phyloP scores from a whole-genome alignment of 2,113 vertebrate species.

The Beaufortia kweichowensis region DNA sequence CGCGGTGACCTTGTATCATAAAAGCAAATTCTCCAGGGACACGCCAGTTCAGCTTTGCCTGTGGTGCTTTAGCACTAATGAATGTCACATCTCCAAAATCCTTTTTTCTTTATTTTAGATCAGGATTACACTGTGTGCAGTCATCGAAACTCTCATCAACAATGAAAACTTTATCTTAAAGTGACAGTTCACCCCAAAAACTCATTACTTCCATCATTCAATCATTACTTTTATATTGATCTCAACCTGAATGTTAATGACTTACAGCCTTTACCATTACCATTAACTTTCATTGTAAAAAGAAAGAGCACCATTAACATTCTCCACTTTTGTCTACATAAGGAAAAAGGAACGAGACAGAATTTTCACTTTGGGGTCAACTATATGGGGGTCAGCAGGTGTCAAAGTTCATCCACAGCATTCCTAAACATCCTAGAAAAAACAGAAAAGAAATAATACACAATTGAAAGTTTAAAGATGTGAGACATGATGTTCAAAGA shows the following conservation, averaged over 20 bases:
- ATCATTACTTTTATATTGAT: too few relatives aligned
- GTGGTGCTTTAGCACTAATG: constrained; percentile 38
- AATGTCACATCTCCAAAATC: constrained; percentile 18
- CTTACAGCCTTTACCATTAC: too few relatives aligned
- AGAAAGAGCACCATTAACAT: too few relatives aligned
- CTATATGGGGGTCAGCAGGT: too few relatives aligned
- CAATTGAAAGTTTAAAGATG: constrained; percentile 4
- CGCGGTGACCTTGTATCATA: constrained; percentile 39
- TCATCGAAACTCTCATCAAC: constrained; percentile 15
- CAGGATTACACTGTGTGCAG: constrained; percentile 11
- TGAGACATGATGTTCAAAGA: neutral
- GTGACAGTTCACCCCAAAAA: too few relatives aligned
- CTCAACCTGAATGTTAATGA: too few relatives aligned
- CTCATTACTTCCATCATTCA: too few relatives aligned
- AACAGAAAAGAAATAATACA: neutral
- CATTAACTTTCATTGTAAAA: too few relatives aligned
- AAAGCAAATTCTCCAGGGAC: constrained; percentile 23
- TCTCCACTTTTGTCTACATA: too few relatives aligned
- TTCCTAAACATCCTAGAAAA: neutral
- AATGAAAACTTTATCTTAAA: constrained; percentile 19
- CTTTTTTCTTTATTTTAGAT: constrained; percentile 2
- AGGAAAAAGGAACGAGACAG: too few relatives aligned
- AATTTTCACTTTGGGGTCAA: too few relatives aligned
- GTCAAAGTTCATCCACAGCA: neutral
- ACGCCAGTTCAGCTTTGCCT: constrained; percentile 15